Conservation (phyloP, 2,888 invertebrate species). For the Ormyrus rosae region DNA sequence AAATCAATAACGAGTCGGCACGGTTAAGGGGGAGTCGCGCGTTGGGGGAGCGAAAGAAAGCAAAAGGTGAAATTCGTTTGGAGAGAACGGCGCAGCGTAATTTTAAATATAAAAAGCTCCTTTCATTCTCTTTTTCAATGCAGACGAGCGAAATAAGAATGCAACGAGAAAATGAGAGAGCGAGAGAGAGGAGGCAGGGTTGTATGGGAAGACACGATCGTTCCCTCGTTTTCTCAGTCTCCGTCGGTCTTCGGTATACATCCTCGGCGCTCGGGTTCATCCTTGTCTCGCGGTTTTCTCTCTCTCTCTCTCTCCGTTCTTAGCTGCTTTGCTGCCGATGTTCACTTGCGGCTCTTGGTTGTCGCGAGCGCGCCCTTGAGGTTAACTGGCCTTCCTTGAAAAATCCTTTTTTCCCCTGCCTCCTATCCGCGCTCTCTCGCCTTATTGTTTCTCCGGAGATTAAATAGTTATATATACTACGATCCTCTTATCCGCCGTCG, state of each 20-base stretch:
- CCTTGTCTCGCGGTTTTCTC: conserved; percentile 26
- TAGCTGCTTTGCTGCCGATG: conserved; percentile 1
- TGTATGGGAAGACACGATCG: conserved; percentile 50
- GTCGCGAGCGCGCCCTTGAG: conserved; percentile 69
- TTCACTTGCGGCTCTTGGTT: conserved; percentile 52
- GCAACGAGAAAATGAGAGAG: conserved; percentile 15
- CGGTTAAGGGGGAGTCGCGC: background rate
- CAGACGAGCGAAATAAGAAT: conserved; percentile 22
- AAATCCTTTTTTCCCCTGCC: conserved; percentile 57
- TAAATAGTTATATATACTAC: conserved; percentile 53
- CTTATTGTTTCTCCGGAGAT: conserved; percentile 54
- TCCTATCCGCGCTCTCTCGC: conserved; percentile 27
- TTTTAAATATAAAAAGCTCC: conserved; percentile 50
- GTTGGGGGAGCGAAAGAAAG: background rate
- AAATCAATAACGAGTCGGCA: conserved; percentile 10
- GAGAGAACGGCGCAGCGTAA: conserved; percentile 50
- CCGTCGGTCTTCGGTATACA: conserved; percentile 20
- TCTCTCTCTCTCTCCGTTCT: conserved; percentile 4
- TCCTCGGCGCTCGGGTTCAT: conserved; percentile 39
- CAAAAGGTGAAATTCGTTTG: conserved; percentile 38
- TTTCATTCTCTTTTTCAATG: conserved; percentile 8
- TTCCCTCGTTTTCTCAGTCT: conserved; percentile 47
- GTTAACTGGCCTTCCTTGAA: conserved; percentile 72
- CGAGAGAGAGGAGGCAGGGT: conserved; percentile 9
- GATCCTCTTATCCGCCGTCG: background rate